Base-by-base conservation (phyloP, 2,888 invertebrate genomes). In the Leptopterna dolabrata region DNA sequence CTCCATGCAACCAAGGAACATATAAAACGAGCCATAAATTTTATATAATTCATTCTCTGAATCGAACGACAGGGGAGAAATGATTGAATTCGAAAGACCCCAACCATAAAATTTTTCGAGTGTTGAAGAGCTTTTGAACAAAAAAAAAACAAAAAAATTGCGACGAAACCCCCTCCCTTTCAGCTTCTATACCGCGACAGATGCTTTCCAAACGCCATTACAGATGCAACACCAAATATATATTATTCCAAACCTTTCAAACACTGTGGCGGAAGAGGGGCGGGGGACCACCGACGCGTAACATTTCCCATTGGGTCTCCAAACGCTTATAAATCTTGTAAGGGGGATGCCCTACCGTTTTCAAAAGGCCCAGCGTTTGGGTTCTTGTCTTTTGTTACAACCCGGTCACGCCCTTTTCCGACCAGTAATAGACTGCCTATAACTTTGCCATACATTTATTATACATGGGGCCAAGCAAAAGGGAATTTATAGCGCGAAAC, bases 371-470 rank as follows among this genome's bases (percentile, higher is more conserved):
- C 45, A 73, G 76, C 85, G 81, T 24, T 81, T 30, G 55, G 81
- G 81, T 78, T 81, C 78, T 78, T 81, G 81, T 81, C 81, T 55
- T 81, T 81, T 81, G 81, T 81, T 81, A 81, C 45, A 63, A 45
- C 78, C 70, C 85, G 73, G 85, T 85, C 85, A 85, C 85, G 85
- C 85, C 85, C 85, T 73, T 73, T 85, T 45, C 78, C 85, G 45
- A 47, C 43, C 85, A 30, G 85, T 85, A 85, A 85, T 85, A 85
- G 85, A 85, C 85, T 85, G 85, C 73, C 85, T 85, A 85, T 85
- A 85, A 85, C 71, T 76, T 85, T 27, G 30, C 85, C 85, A 85
- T 85, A 85, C 85, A 85, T 85, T 85, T 85, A 85, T 85, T 85
- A 85, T 85, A 85, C 85, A 81, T 81, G 78, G 78, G 78, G 45